Percentiles rank a stretch among this genome's conserved stretches.
Conservation (phyloP, 2,113 vertebrate species). For the Syrmaticus mikado region DNA sequence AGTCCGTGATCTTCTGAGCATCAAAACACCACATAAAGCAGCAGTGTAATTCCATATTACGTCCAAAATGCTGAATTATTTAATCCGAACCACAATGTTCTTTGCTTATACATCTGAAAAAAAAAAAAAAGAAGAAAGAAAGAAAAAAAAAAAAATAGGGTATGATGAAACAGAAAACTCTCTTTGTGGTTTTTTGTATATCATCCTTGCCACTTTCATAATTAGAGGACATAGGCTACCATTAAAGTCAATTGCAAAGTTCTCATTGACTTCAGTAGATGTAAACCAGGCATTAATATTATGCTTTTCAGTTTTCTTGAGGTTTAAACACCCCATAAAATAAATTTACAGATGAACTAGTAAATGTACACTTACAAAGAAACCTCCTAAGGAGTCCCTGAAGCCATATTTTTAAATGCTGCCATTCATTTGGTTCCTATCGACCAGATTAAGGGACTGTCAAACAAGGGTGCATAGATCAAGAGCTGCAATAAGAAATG, state of each 20-base stretch:
- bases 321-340: constrained; percentile 70
- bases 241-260: constrained; percentile 55
- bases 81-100: background rate
- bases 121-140: background rate
- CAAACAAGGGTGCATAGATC: constrained; percentile 15
- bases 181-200: constrained; percentile 35
- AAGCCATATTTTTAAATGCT: constrained; percentile 59
- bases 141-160: background rate
- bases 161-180: constrained; percentile 50
- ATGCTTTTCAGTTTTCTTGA: constrained; percentile 67
- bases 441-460: constrained; percentile 43
- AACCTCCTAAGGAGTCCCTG: constrained; percentile 60
- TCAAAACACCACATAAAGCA: background rate
- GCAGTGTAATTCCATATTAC: background rate
- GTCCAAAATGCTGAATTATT: background rate
- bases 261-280: constrained; percentile 37
- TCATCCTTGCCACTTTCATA: constrained; percentile 43
- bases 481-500: constrained; percentile 14
- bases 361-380: constrained; percentile 63
- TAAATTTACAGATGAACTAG: constrained; percentile 67
- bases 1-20: background rate
- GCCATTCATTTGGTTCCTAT: constrained; percentile 49
- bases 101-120: constrained; percentile 19
- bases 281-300: constrained; percentile 55
- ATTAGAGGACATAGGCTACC: constrained; percentile 46